These are phyloP conservation scores for Spermophilus dauricus DNA, from an alignment of 2,113 vertebrate genomes.

Conservation along the genomic window DNA sequence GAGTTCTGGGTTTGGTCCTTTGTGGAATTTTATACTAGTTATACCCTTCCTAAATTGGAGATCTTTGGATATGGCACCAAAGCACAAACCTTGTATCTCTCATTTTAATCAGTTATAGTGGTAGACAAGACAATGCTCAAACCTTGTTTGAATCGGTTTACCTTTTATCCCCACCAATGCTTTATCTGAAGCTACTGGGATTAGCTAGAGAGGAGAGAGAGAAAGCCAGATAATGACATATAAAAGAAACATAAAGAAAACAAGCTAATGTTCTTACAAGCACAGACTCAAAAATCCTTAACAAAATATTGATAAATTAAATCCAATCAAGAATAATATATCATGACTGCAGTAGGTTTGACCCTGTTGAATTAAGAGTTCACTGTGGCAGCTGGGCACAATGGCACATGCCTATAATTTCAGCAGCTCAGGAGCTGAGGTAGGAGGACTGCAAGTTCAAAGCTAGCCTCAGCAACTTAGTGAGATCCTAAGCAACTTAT, in stretches of 20 bases:
- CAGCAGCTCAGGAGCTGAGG: too few species aligned
- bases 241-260: not conserved
- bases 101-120: conserved; percentile 2
- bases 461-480: too few species aligned
- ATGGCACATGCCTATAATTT: too few species aligned
- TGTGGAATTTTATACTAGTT: not conserved
- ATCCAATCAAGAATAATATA: not conserved
- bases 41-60: not conserved
- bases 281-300: conserved; percentile 25
- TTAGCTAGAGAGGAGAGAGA: not conserved
- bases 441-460: too few species aligned
- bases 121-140: not conserved
- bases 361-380: not conserved
- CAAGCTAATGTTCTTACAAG: not conserved
- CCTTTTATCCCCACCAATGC: not conserved
- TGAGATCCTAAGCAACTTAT: too few species aligned
- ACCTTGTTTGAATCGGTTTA: not conserved
- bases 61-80: not conserved
- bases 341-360: not conserved
- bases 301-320: conserved; percentile 5
- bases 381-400: not conserved
- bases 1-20: not conserved
- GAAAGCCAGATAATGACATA: not conserved
- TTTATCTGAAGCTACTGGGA: conserved; percentile 25
- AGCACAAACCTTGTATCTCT: not conserved